These are phyloP conservation scores for Anthrax anthrax DNA, from an alignment of 2,888 invertebrate species.

Conservation along the genomic window DNA sequence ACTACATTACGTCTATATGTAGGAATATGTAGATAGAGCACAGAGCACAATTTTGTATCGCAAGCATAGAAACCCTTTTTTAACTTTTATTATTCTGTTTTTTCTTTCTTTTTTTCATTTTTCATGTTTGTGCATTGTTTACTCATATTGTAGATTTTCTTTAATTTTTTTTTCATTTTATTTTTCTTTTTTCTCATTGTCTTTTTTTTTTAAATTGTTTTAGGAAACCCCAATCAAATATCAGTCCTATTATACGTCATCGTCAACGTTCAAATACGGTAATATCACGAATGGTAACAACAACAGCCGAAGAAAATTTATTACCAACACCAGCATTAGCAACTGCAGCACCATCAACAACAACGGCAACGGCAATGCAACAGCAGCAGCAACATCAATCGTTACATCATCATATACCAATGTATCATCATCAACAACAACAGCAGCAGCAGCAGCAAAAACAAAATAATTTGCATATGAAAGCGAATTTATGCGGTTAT, in stretches of 20 bases:
- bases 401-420: constrained; percentile 36
- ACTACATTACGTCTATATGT: too few relatives aligned
- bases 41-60: too few relatives aligned
- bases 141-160: too few relatives aligned
- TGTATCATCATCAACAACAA: constrained; percentile 43
- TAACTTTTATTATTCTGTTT: too few relatives aligned
- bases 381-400: constrained; percentile 27
- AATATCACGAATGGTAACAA: not conserved
- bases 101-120: too few relatives aligned
- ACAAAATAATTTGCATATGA: constrained; percentile 28
- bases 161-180: too few relatives aligned
- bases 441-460: constrained; percentile 37
- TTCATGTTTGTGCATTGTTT: too few relatives aligned
- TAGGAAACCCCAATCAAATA: constrained; percentile 44
- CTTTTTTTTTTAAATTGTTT: constrained; percentile 16
- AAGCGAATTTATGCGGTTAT: constrained; percentile 38
- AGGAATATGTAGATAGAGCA: too few relatives aligned
- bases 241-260: constrained; percentile 31
- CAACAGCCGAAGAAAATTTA: constrained; percentile 8
- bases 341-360: constrained; percentile 21
- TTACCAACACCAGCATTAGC: constrained; percentile 11
- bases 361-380: constrained; percentile 35
- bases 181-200: constrained; percentile 6
- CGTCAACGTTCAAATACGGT: constrained; percentile 34
- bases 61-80: too few relatives aligned